Evolutionary conservation across 2,888 invertebrate species (phyloP), one percentile per base, ranked within the genome.

Genomic region (Falcaria lacertinaria): DNA sequence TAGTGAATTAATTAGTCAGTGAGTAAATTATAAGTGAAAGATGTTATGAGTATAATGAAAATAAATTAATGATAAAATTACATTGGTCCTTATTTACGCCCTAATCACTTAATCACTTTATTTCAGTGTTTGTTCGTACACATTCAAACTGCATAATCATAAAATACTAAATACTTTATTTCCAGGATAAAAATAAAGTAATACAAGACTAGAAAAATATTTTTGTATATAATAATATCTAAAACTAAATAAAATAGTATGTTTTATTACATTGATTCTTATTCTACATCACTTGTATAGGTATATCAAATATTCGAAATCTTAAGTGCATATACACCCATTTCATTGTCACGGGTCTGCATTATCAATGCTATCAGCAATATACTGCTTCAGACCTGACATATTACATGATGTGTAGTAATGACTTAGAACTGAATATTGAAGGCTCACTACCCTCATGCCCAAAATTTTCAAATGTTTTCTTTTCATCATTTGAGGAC

Each of bases 381-480:
- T 66, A 74, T 93, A 93, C 41, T 85, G 71, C 43, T 69, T 78
- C 45, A 93, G 69, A 37, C 85, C 85, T 41, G 62, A 70, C 34
- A 81, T 84, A 60, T 91, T 88, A 45, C 80, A 72, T 37, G 79
- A 73, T 46, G 79, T 80, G 57, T 86, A 80, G 45, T 90, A 74
- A 60, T 87, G 81, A 44, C 87, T 81, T 2, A 93, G 64, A 7
- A 64, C 65, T 35, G 85, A 76, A 68, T 91, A 92, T 56, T 91
- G 89, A 4, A 94, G 64, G 45, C 88, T 90, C 11, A 90, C 90
- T 16, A 94, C 91, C 63, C 90, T 91, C 52, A 93, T 87, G 2
- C 94, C 94, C 36, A 93, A 74, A 54, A 90, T 83, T 60, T 87
- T 85, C 8, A 94, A 78, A 66, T 94, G 93, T 44, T 91, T 88